Evolutionary conservation across 2,888 invertebrate species (phyloP), one percentile per base, ranked within the genome.

Genomic region (Leptinotarsa haldemani): DNA sequence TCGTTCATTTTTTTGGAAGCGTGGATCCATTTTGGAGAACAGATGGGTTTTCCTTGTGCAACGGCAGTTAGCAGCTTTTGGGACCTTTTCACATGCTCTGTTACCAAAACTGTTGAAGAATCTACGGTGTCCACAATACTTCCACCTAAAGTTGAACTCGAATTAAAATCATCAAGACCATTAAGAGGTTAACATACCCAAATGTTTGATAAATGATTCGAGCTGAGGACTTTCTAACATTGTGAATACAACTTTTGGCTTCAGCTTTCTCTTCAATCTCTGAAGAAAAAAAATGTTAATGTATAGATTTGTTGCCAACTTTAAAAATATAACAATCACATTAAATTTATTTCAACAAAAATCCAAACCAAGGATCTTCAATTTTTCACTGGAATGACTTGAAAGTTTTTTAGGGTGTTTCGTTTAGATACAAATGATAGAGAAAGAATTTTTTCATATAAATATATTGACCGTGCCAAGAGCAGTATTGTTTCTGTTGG

Each of bases 31-130:
- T 80, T 73, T 46, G 85, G 83, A 0, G 85, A 83, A 77, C 92
- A 92, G 52, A 93, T 90, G 0, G 92, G 92, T 82, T 89, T 88
- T 63, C 90, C 91, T 58, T 89, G 88, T 0, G 91, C 91, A 66
- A 92, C 87, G 0, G 91, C 91, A 40, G 90, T 88, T 20, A 92
- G 84, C 78, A 92, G 82, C 84, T 92, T 92, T 81, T 89, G 90
- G 0, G 92, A 91, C 3, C 92, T 87, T 83, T 88, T 89, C 7
- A 91, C 87, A 63, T 87, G 86, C 78, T 88, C 84, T 18, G 92
- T 91, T 70, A 92, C 85, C 58, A 92, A 84, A 40, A 92, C 89
- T n/a, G 88, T 86, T 77, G 85, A 84, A 15, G 89, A 87, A 46
- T 90, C 89, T 0, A 86, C 82, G 7, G 80, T 79, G 68, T 89